These are phyloP conservation scores for Catostylus mosaicus DNA, from an alignment of 30 jellyfish, hydroid and myxozoan species.

Conservation along the genomic window DNA sequence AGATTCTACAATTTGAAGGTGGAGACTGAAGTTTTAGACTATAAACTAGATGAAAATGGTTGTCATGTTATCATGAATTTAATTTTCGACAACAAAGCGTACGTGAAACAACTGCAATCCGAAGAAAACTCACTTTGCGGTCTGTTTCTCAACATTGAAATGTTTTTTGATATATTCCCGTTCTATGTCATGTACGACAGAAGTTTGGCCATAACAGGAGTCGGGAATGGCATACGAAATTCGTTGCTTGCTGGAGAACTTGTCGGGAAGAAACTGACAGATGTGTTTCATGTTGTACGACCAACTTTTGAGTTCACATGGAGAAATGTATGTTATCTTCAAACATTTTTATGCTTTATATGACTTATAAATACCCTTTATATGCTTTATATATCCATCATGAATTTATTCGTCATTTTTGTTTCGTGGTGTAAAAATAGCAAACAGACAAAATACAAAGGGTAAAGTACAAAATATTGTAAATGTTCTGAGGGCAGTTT, in stretches of 20 bases:
- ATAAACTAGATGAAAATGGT: slow-evolving; percentile 50
- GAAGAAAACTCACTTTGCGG: slow-evolving; percentile 50
- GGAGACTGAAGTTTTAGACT: slow-evolving; percentile 45
- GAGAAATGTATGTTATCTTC: slow-evolving; percentile 68
- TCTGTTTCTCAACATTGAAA: slow-evolving; percentile 24
- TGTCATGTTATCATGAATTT: slow-evolving; percentile 50
- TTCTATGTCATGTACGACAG: slow-evolving; percentile 48
- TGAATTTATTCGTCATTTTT: too few relatives aligned
- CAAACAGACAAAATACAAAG: too few relatives aligned
- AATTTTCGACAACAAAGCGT: slow-evolving; percentile 61
- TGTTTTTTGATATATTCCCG: slow-evolving; percentile 71
- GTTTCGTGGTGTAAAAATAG: too few relatives aligned
- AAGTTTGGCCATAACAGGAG: slow-evolving; percentile 22
- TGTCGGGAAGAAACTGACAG: slow-evolving; percentile 35
- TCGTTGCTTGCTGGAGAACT: slow-evolving; percentile 17
- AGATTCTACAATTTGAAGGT: slow-evolving; percentile 50
- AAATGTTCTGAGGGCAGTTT: too few relatives aligned
- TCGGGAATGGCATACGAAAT: slow-evolving; percentile 54
- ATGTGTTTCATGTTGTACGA: slow-evolving; percentile 62
- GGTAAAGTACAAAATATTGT: too few relatives aligned
- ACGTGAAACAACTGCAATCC: slow-evolving; percentile 26
- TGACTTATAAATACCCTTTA: too few relatives aligned
- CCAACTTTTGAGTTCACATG: slow-evolving; percentile 67
- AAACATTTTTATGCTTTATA: too few relatives aligned
- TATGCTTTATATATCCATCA: too few relatives aligned